Evolutionary conservation across 2,888 invertebrate genomes (phyloP).

Genomic region (Agrilus cyanescens): DNA sequence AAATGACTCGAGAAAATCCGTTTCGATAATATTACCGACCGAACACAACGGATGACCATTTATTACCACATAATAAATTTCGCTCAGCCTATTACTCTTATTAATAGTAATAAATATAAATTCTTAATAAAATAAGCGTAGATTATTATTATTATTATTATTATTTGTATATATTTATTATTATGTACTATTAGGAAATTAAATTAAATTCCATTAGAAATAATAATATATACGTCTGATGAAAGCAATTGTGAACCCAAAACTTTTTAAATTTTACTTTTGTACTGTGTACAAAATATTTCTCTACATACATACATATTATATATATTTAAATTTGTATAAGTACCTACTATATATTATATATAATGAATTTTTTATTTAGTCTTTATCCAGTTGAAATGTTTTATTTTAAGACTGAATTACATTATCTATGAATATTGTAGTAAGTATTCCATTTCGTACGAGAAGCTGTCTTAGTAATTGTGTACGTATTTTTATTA

Average conservation of each 20-base stretch:
- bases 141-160: slow-evolving; percentile 3
- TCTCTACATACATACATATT: no score
- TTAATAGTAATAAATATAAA: slow-evolving; percentile 2
- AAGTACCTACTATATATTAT: no score
- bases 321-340: no score
- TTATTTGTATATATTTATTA: slow-evolving; percentile 1
- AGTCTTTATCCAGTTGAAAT: background rate
- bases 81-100: slow-evolving; percentile 1
- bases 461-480: background rate
- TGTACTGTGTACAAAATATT: no score
- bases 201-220: background rate
- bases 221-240: no score
- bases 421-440: background rate
- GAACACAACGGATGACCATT: slow-evolving; percentile 41
- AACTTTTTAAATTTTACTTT: no score
- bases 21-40: slow-evolving; percentile 47
- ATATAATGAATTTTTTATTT: no score
- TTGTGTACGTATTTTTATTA: no score
- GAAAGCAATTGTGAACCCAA: no score
- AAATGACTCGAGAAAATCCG: slow-evolving; percentile 38
- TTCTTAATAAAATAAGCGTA: slow-evolving; percentile 4
- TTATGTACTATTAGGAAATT: background rate
- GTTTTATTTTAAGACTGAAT: background rate
- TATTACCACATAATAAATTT: slow-evolving; percentile 1
- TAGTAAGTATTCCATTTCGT: slow-evolving; percentile 2